These are phyloP conservation scores for Temnothorax unifasciatus DNA, from an alignment of 2,888 invertebrate genomes.

Conservation along the genomic window DNA sequence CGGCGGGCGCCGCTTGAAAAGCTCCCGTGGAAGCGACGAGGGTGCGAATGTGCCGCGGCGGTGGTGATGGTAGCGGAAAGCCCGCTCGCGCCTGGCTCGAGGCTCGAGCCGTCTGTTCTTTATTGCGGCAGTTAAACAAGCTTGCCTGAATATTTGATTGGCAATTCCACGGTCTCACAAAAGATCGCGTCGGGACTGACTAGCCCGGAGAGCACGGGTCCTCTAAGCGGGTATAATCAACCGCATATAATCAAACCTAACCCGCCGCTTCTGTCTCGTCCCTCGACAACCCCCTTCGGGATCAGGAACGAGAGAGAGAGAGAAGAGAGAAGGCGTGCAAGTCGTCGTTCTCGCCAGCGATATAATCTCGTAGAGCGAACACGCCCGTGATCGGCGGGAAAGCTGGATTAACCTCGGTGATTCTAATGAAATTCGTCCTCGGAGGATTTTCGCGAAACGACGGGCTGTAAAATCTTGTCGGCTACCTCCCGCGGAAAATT, in stretches of 20 bases:
- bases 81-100: background rate
- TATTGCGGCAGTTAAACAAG: slow-evolving; percentile 78
- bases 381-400: slow-evolving; percentile 39
- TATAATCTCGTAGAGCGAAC: slow-evolving; percentile 44
- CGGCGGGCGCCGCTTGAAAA: slow-evolving; percentile 65
- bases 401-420: slow-evolving; percentile 55
- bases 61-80: slow-evolving; percentile 21
- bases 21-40: slow-evolving; percentile 69
- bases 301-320: background rate
- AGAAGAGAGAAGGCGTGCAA: background rate
- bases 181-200: slow-evolving; percentile 69
- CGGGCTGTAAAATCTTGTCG: slow-evolving; percentile 54
- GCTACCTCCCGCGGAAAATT: slow-evolving; percentile 29
- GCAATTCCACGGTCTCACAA: slow-evolving; percentile 79
- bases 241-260: slow-evolving; percentile 67
- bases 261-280: slow-evolving; percentile 28
- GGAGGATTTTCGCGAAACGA: slow-evolving; percentile 56
- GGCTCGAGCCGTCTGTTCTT: slow-evolving; percentile 71
- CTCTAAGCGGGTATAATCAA: slow-evolving; percentile 68
- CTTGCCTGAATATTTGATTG: slow-evolving; percentile 81
- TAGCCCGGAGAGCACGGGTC: slow-evolving; percentile 38
- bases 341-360: slow-evolving; percentile 20
- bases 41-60: slow-evolving; percentile 66
- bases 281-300: background rate
- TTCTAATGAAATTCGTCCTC: slow-evolving; percentile 59